phyloP scores from a whole-genome alignment of 1,140 invertebrate genomes.

The Pemphigus obesinymphae region DNA sequence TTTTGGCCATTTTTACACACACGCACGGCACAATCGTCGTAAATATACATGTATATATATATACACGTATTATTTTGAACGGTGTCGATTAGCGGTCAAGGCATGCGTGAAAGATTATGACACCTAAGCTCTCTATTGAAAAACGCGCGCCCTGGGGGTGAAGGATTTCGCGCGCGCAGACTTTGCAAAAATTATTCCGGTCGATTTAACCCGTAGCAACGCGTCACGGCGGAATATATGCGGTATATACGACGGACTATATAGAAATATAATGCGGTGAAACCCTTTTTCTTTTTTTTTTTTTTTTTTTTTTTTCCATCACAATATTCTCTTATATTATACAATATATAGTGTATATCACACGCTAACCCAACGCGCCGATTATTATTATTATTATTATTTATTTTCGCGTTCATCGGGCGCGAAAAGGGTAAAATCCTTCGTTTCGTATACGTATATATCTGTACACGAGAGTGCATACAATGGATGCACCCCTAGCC shows the following conservation, averaged over 20 bases:
- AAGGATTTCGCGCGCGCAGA: constrained; percentile 23
- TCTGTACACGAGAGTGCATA: neutral
- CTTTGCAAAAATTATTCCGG: constrained; percentile 34
- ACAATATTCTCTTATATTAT: neutral
- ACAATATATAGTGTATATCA: constrained; percentile 12
- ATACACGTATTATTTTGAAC: constrained; percentile 28
- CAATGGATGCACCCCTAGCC: constrained; percentile 5
- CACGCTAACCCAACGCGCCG: neutral
- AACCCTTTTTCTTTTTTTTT: constrained; percentile 22
- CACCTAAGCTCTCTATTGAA: constrained; percentile 40
- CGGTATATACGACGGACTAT: neutral
- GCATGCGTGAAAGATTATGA: constrained; percentile 41
- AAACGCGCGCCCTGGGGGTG: neutral
- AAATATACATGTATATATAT: too few relatives aligned
- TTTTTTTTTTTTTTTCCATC: neutral
- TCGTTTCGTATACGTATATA: neutral
- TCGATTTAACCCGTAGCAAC: constrained; percentile 34
- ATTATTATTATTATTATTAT: constrained; percentile 29
- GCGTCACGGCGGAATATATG: neutral
- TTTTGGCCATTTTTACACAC: neutral
- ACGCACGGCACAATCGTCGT: too few relatives aligned
- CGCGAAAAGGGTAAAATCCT: constrained; percentile 34
- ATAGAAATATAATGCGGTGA: constrained; percentile 3
- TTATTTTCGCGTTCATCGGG: constrained; percentile 28
- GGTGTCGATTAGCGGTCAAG: constrained; percentile 40